Base-by-base conservation (phyloP, 2,113 vertebrate genomes). In the Formicarius rufipectus region DNA sequence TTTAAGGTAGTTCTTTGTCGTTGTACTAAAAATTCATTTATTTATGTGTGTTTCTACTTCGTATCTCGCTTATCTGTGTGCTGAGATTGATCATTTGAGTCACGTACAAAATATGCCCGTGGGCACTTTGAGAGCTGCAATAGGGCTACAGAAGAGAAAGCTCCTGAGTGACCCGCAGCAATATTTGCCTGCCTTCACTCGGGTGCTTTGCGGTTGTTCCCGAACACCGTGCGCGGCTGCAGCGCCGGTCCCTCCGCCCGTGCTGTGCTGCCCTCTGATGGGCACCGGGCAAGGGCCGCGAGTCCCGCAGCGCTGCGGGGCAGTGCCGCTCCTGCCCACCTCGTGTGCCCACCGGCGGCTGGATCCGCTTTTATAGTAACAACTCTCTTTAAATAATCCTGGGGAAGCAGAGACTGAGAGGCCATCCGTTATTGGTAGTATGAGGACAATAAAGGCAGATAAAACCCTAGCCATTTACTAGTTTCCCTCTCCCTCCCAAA, bases 201-300 rank as follows among this genome's bases (percentile, higher is more conserved):
- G 19, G 63, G 35, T 30, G 1, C 63, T 60, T 23, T 6, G 62
- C 15, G 40, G 2, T 4, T 22, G 58, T 10, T 16, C 56, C 2
- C 49, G 4, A 7, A 13, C 3, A 3, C 35, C 30, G 23, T 1
- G 11, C 4, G 20, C 4, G 20, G 28, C 37, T 68, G 3, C 9
- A 40, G 7, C 1, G 8, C 14, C 5, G 60, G 8, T 5, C 19
- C 15, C 55, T 49, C 60, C 14, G 76, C 67, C 33, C 89, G 25
- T 14, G 84, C 82, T 92, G 63, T 95, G 87, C 94, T 96, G 96
- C 95, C 97, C 90, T 58, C 96, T 96, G 67, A 89, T 82, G 97
- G 96, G 40, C 71, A 10, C 37, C 21, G 3, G 1, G 35, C 8
- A 50, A 83, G 37, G 20, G 9, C 12, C 22, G 40, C 22, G 40